Percentiles rank a stretch among this genome's conserved stretches.
These are phyloP conservation scores for Chloropsis hardwickii DNA, from an alignment of 2,113 vertebrate genomes.

Conservation along the genomic window DNA sequence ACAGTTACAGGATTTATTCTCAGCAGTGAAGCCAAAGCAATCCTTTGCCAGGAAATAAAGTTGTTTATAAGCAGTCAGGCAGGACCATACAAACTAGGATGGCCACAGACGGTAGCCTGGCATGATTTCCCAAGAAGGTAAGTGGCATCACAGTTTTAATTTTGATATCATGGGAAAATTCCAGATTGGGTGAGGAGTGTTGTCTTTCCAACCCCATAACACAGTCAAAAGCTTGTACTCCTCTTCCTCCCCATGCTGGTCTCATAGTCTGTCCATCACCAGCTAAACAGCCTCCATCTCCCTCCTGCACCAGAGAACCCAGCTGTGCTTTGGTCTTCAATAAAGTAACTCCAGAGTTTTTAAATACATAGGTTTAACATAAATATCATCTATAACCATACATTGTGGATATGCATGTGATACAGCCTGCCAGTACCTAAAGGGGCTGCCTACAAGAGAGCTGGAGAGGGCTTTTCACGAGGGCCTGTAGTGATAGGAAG, in stretches of 20 bases:
- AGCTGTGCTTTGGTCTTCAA: not conserved
- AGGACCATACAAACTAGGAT: not conserved
- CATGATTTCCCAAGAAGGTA: not conserved
- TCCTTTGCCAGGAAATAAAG: not conserved
- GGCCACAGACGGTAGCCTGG: not conserved
- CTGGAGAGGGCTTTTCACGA: not conserved
- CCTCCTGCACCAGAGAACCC: not conserved
- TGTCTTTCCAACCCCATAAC: not conserved
- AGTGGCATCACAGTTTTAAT: not conserved
- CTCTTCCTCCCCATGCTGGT: not conserved
- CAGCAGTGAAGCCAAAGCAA: not conserved
- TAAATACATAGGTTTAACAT: not conserved
- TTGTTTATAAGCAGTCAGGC: not conserved
- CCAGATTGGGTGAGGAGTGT: not conserved
- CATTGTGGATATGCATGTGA: not conserved
- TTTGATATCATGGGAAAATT: not conserved
- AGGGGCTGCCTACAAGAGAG: not conserved
- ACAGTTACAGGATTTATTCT: not conserved
- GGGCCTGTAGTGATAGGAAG: not conserved
- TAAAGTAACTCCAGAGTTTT: not conserved
- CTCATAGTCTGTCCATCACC: rapidly evolving
- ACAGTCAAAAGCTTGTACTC: not conserved
- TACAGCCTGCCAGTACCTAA: not conserved
- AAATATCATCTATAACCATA: not conserved
- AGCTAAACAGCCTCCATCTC: not conserved